A percentile compares a stretch with the other conserved stretches of the same genome.
These are phyloP conservation scores for Xiphophorus couchianus DNA, from an alignment of 2,113 vertebrate genomes.

Conservation along the genomic window DNA sequence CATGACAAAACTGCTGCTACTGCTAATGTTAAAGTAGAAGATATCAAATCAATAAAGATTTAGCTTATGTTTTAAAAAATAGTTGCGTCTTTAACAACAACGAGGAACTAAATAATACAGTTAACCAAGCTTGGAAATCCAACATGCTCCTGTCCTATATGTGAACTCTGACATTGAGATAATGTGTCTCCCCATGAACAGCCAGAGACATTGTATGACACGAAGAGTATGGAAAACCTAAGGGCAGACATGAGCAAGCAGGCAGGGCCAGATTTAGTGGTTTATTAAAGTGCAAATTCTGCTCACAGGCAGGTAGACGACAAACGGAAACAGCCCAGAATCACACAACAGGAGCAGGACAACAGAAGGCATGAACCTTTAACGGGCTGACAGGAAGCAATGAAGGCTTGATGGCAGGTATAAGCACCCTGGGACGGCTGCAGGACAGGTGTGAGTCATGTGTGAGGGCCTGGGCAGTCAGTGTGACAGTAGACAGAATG, in stretches of 20 bases:
- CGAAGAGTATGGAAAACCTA: not conserved
- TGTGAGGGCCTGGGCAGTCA: not conserved
- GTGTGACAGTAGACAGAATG: not conserved
- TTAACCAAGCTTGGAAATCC: too few species aligned
- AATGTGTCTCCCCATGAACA: not conserved
- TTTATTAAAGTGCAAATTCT: constrained; percentile 23
- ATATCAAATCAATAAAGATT: not conserved
- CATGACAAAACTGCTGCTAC: not conserved
- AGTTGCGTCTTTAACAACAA: not conserved
- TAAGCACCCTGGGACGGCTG: not conserved
- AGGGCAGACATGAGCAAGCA: not conserved
- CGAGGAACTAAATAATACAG: not conserved
- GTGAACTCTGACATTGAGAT: not conserved
- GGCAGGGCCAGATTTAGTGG: not conserved
- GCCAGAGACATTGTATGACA: not conserved
- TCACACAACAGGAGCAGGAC: not conserved
- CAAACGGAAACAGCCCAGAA: constrained; percentile 8
- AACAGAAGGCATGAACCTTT: constrained; percentile 4
- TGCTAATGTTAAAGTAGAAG: not conserved
- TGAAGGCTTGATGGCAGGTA: constrained; percentile 1
- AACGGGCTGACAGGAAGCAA: constrained; percentile 1
- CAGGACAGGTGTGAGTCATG: not conserved
- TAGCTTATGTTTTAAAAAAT: not conserved
- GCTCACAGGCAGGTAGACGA: not conserved
- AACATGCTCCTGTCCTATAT: too few species aligned